Evolutionary conservation across 2,888 invertebrate species (phyloP).

Genomic region (Polydrusus cervinus): DNA sequence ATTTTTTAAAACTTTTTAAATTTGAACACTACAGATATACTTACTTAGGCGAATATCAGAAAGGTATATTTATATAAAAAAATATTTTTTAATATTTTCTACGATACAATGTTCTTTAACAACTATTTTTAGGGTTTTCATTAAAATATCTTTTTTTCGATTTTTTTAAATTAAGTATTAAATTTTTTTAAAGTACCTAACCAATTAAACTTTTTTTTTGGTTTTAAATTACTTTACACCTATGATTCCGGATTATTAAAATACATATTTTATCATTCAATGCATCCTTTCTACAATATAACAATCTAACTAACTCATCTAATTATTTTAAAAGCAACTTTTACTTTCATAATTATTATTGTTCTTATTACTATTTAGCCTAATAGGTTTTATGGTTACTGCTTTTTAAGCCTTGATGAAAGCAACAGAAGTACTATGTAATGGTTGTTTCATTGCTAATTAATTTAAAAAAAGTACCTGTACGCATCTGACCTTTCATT

Average conservation of each 20-base stretch:
- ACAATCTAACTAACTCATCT: too few species aligned
- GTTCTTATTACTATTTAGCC: not conserved
- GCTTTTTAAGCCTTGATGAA: not conserved
- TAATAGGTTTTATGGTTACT: not conserved
- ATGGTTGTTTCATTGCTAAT: slow-evolving; percentile 1
- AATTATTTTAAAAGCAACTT: not conserved
- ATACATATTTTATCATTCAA: not conserved
- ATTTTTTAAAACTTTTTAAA: too few species aligned
- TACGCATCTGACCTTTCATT: too few species aligned
- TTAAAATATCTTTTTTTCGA: too few species aligned
- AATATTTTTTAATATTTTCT: too few species aligned
- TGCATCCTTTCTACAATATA: not conserved
- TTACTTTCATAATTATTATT: not conserved
- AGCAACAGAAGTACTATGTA: not conserved
- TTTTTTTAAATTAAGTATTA: too few species aligned
- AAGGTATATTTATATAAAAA: too few species aligned
- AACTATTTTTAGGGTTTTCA: too few species aligned
- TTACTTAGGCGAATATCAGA: too few species aligned
- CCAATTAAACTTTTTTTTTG: not conserved
- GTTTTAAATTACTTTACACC: not conserved
- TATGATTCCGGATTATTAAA: not conserved
- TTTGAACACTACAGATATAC: too few species aligned
- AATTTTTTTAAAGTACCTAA: not conserved
- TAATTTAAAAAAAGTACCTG: not conserved
- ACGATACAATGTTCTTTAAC: too few species aligned